Evolutionary conservation across 2,113 vertebrate species (phyloP), one percentile per base, ranked within the genome.

Genomic region (Scomber japonicus): DNA sequence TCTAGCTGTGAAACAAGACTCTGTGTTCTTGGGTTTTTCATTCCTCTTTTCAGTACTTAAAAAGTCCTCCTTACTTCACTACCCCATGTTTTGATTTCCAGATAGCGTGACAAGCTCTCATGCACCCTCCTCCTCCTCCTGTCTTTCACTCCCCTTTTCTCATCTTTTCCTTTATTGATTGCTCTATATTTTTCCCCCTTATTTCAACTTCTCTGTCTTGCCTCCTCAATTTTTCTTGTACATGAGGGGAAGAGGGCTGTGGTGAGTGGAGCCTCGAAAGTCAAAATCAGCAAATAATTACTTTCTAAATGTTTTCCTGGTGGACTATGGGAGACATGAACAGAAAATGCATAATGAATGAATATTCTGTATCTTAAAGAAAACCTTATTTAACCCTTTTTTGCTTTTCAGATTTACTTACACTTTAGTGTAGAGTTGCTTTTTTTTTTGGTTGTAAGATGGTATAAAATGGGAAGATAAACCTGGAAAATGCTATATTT

Each of bases 341-440:
- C 64, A 80, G 48, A 73, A 88, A 78, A 57, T 79, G 49, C 67
- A 71, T 85, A 81, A 90, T 94, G 95, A 96, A 87, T 95, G 94
- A 95, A 95, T 96, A 95, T 97, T 95, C 95, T 96, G 95, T 96
- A 97, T 97, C 95, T 96, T 95, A 95, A 95, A 95, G 90, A 96
- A 96, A 70, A 96, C 95, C 95, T 97, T 97, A 97, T 97, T 98
- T 98, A 98, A 97, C 95, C 96, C 95, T 94, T 95, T 94, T 97
- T 96, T 96, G 94, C 95, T 93, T 98, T 97, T 96, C 96, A 95
- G 68, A 96, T 96, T 97, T 96, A 97, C 96, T 97, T 96, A 96
- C 96, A 96, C 93, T 94, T 90, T 95, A 97, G 97, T 96, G 96
- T 95, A 96, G 95, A 96, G 93, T 94, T 96, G 95, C 94, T 94